These are phyloP conservation scores for Synergus umbraculus DNA, from an alignment of 2,888 invertebrate genomes.

Conservation along the genomic window DNA sequence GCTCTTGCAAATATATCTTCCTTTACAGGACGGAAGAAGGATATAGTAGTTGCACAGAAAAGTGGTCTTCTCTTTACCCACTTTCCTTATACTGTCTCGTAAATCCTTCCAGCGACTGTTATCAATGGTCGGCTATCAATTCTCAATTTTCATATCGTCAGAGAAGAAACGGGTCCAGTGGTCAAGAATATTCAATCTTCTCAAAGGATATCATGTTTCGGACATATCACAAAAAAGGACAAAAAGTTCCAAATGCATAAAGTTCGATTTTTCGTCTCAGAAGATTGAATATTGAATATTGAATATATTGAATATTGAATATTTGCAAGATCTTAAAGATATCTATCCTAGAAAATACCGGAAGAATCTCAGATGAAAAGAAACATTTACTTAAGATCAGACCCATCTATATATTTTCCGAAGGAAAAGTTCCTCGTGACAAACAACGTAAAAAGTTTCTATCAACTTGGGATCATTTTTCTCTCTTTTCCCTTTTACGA, in stretches of 20 bases:
- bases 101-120: slow-evolving; percentile 26
- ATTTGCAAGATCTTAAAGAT: neutral
- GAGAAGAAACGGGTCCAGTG: neutral
- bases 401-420: neutral
- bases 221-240: slow-evolving; percentile 9
- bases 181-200: neutral
- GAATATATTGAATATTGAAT: neutral
- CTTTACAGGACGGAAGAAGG: slow-evolving; percentile 7
- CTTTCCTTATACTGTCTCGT: slow-evolving; percentile 20
- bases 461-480: neutral
- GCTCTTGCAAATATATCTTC: slow-evolving; percentile 16
- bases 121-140: slow-evolving; percentile 35
- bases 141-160: slow-evolving; percentile 25
- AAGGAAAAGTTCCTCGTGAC: neutral
- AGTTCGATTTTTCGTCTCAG: neutral
- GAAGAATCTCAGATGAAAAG: neutral
- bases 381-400: neutral
- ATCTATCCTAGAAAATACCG: neutral
- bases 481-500: neutral
- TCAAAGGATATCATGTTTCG: neutral
- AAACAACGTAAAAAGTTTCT: neutral
- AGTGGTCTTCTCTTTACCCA: slow-evolving; percentile 22
- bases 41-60: slow-evolving; percentile 14
- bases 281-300: too few species aligned
- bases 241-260: neutral